Percentiles rank a stretch among this genome's conserved stretches.
phyloP scores from a whole-genome alignment of 2,113 vertebrate genomes.

The Arenaria interpres region DNA sequence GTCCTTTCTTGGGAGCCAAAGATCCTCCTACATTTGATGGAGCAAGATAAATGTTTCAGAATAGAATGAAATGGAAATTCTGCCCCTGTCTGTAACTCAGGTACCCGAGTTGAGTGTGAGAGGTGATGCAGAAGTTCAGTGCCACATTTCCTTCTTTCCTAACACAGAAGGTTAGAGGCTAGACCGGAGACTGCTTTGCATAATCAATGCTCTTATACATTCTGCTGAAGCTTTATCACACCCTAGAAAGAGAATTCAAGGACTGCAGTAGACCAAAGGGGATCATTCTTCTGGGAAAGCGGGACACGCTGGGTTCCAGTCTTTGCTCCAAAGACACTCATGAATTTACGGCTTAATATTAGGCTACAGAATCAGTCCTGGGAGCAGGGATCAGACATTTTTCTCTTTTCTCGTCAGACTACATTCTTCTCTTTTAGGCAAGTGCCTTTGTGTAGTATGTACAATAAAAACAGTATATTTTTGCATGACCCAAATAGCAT shows the following conservation, averaged over 20 bases:
- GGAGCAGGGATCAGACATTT: not conserved
- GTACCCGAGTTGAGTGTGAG: not conserved
- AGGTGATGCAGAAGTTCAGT: not conserved
- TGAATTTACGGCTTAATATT: not conserved
- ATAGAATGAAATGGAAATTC: not conserved
- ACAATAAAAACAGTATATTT: not conserved
- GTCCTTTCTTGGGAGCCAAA: not conserved
- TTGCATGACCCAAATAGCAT: not conserved
- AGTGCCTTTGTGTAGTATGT: not conserved
- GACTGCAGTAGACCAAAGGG: not conserved
- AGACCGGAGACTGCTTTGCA: not conserved
- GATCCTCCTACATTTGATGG: not conserved
- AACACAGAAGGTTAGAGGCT: not conserved
- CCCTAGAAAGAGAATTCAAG: not conserved
- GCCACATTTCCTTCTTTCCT: not conserved
- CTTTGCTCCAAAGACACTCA: not conserved
- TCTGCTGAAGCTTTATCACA: not conserved
- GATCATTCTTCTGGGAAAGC: not conserved
- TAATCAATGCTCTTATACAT: not conserved
- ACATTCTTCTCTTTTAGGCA: not conserved
- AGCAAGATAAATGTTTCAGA: not conserved
- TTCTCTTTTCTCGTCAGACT: too few relatives aligned
- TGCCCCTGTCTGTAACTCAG: not conserved
- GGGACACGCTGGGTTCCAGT: not conserved
- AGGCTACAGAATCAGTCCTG: not conserved